phyloP scores from a whole-genome alignment of 2,888 invertebrate genomes.

The Melipona bicolor region DNA sequence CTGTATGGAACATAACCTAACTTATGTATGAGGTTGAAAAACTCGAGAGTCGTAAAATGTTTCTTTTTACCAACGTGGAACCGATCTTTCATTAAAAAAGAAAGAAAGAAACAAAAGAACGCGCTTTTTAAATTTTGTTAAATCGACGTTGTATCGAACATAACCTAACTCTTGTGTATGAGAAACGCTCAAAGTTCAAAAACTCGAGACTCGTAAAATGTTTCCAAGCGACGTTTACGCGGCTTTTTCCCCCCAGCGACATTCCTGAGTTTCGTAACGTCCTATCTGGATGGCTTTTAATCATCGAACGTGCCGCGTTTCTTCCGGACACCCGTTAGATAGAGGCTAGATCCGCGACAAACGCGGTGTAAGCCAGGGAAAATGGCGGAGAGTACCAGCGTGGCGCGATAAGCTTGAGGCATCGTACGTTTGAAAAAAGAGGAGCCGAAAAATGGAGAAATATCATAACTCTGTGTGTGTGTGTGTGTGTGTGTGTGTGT shows the following conservation, averaged over 20 bases:
- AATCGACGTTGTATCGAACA: too few relatives aligned
- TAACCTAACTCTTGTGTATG: too few relatives aligned
- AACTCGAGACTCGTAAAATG: too few relatives aligned
- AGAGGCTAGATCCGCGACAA: constrained; percentile 35
- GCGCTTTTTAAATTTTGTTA: too few relatives aligned
- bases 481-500: background rate
- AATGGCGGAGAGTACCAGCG: constrained; percentile 34
- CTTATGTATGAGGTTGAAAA: too few relatives aligned
- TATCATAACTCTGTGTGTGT: constrained; percentile 25
- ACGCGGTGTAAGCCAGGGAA: constrained; percentile 32
- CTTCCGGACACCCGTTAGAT: constrained; percentile 46
- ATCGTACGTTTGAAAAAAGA: constrained; percentile 27
- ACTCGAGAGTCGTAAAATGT: too few relatives aligned
- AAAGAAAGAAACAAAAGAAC: too few relatives aligned
- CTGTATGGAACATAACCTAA: too few relatives aligned
- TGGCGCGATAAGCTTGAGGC: constrained; percentile 29
- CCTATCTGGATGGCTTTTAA: constrained; percentile 32
- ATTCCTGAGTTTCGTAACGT: background rate
- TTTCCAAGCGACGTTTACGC: background rate
- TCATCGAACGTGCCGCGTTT: constrained; percentile 24
- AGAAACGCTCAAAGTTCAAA: too few relatives aligned
- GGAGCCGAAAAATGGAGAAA: constrained; percentile 6
- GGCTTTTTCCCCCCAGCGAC: background rate
- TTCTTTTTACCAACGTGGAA: too few relatives aligned
- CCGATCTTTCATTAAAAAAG: too few relatives aligned